These are phyloP conservation scores for Polyodon spathula DNA, from an alignment of 2,113 vertebrate genomes.

Conservation along the genomic window DNA sequence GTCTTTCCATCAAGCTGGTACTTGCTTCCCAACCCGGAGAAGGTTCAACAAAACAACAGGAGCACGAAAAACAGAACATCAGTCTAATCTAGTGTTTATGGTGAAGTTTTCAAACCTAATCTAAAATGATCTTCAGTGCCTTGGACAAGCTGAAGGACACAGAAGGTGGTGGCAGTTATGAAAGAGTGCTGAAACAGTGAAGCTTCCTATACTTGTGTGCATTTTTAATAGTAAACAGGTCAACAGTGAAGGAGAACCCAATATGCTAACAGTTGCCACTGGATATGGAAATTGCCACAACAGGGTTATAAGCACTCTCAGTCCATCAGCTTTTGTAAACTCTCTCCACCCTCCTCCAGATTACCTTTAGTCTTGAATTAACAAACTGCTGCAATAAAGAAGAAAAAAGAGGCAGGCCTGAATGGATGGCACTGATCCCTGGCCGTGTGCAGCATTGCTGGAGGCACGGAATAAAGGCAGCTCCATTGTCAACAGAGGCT, in stretches of 20 bases:
- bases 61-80: constrained; percentile 83
- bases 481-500: constrained; percentile 71
- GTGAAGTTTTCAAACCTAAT: constrained; percentile 81
- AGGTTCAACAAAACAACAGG: constrained; percentile 87
- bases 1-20: constrained; percentile 76
- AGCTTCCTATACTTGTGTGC: constrained; percentile 50
- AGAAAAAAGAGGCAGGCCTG: constrained; percentile 63
- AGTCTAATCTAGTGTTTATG: constrained; percentile 82
- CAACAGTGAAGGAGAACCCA: constrained; percentile 73
- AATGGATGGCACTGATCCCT: constrained; percentile 75
- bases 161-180: constrained; percentile 75
- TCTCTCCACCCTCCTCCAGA: constrained; percentile 61
- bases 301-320: constrained; percentile 68
- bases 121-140: constrained; percentile 76
- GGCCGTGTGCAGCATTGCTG: constrained; percentile 60
- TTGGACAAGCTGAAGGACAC: constrained; percentile 72
- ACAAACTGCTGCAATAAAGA: constrained; percentile 69
- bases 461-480: constrained; percentile 63
- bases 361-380: constrained; percentile 79
- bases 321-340: constrained; percentile 74
- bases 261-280: constrained; percentile 62
- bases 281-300: constrained; percentile 68
- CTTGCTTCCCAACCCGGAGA: constrained; percentile 75
- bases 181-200: constrained; percentile 67
- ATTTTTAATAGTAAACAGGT: constrained; percentile 80